Conservation (phyloP, 2,888 invertebrate species). For the Platycheirus rosarum region DNA sequence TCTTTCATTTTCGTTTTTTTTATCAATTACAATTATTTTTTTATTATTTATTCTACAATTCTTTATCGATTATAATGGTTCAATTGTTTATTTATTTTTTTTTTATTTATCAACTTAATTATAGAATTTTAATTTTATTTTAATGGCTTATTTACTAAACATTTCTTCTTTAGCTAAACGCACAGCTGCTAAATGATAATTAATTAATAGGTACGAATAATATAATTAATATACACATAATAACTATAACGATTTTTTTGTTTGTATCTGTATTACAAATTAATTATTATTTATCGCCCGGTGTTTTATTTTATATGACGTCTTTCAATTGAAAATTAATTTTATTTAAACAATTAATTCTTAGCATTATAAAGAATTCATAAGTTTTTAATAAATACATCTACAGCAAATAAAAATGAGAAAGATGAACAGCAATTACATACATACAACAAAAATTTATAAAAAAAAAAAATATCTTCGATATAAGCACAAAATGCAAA, state of each 20-base stretch:
- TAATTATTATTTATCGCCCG: conserved; percentile 30
- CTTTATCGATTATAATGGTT: conserved; percentile 63
- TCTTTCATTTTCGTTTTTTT: conserved; percentile 18
- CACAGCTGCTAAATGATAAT: conserved; percentile 66
- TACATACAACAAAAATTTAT: conserved; percentile 21
- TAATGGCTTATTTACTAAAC: conserved; percentile 58
- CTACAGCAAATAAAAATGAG: conserved; percentile 21
- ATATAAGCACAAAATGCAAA: conserved; percentile 54
- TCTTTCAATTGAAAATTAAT: background rate
- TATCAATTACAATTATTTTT: conserved; percentile 57
- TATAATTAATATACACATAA: conserved; percentile 15
- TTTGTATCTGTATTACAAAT: conserved; percentile 44
- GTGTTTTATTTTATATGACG: conserved; percentile 2
- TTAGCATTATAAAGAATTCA: conserved; percentile 28
- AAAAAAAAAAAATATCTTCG: conserved; percentile 31
- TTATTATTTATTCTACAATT: conserved; percentile 73
- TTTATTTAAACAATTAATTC: conserved; percentile 33
- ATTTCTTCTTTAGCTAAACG: conserved; percentile 49
- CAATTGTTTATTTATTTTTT: conserved; percentile 36
- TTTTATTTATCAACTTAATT: conserved; percentile 26
- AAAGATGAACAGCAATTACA: conserved; percentile 25
- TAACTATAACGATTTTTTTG: conserved; percentile 42
- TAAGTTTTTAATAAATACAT: conserved; percentile 40
- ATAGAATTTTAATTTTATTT: conserved; percentile 40
- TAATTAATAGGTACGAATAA: conserved; percentile 48